Evolutionary conservation across 2,888 invertebrate species (phyloP).

Genomic region (Serrognathus titanus): DNA sequence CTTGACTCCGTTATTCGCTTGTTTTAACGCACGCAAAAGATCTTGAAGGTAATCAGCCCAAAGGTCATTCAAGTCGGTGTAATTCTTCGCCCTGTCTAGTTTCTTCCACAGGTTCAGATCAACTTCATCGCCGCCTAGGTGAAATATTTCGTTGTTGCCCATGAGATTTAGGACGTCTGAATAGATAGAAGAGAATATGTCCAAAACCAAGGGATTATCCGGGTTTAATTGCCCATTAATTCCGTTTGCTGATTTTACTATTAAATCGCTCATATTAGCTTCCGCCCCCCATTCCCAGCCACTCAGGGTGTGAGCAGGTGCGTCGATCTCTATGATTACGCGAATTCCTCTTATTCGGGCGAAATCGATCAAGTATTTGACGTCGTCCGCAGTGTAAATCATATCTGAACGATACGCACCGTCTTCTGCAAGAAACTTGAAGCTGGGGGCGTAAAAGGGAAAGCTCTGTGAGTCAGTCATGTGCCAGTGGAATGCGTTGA

Average conservation of each 20-base stretch:
- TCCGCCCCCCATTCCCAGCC: constrained; percentile 67
- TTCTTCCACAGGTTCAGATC: constrained; percentile 67
- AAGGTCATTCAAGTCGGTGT: constrained; percentile 58
- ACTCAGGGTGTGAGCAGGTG: constrained; percentile 79
- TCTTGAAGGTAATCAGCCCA: constrained; percentile 70
- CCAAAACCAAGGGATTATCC: constrained; percentile 67
- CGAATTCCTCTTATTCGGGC: constrained; percentile 76
- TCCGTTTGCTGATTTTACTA: constrained; percentile 72
- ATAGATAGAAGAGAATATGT: constrained; percentile 68
- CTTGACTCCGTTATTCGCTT: constrained; percentile 54
- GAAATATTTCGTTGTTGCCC: constrained; percentile 72
- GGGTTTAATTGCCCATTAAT: constrained; percentile 78
- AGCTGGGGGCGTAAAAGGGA: constrained; percentile 71
- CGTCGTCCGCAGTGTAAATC: constrained; percentile 64
- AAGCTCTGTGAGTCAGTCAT: constrained; percentile 86
- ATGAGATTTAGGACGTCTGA: constrained; percentile 68
- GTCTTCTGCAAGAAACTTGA: constrained; percentile 70
- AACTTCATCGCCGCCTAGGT: constrained; percentile 76
- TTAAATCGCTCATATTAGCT: constrained; percentile 68
- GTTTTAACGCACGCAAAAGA: constrained; percentile 57
- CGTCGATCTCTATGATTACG: constrained; percentile 82
- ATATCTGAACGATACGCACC: constrained; percentile 77
- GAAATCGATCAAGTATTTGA: constrained; percentile 67
- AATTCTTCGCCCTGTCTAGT: constrained; percentile 40
- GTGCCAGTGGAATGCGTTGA: constrained; percentile 90